Evolutionary conservation across 1,140 invertebrate species (phyloP).

Genomic region (Lepidurus apus): DNA sequence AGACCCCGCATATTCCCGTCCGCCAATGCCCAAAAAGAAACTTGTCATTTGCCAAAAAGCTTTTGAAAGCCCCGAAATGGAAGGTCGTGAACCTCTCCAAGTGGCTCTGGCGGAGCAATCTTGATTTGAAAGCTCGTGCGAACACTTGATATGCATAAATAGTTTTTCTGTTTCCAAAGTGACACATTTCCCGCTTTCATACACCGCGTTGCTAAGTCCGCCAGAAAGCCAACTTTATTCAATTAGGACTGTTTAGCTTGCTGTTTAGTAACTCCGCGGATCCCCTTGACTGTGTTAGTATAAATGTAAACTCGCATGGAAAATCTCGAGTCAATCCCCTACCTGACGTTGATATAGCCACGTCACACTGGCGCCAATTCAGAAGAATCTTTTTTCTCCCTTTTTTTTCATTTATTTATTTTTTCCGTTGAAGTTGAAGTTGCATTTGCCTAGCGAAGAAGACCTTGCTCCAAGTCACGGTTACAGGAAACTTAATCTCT

Average conservation of each 20-base stretch:
- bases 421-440: background rate
- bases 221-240: background rate
- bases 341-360: background rate
- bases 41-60: background rate
- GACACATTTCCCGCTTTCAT: background rate
- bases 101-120: background rate
- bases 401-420: too few relatives aligned
- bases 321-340: background rate
- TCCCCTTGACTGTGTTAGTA: too few relatives aligned
- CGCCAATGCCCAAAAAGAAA: background rate
- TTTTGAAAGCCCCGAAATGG: background rate
- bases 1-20: background rate
- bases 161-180: background rate
- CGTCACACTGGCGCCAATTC: background rate
- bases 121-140: background rate
- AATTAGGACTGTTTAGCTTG: background rate
- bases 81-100: constrained; percentile 21
- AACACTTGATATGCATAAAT: background rate
- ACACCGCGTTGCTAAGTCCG: background rate
- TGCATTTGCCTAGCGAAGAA: background rate
- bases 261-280: too few relatives aligned
- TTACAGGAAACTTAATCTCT: background rate
- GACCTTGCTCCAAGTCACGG: constrained; percentile 17
- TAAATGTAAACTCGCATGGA: background rate
- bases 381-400: background rate